phyloP scores from a whole-genome alignment of 2,888 invertebrate species.

The Lithophane leautieri region DNA sequence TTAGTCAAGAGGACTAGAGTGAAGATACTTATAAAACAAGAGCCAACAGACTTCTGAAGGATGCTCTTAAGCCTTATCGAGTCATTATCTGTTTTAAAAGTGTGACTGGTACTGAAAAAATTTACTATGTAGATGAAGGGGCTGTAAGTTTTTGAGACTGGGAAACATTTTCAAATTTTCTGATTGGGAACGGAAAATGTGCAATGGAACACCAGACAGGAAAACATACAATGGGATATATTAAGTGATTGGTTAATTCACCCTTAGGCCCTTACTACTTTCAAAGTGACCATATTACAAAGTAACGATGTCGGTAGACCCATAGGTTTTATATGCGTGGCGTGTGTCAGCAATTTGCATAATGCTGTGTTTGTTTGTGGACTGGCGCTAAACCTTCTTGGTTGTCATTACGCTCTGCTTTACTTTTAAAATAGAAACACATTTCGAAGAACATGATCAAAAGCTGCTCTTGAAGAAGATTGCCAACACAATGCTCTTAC shows the following conservation, averaged over 20 bases:
- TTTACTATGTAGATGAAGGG: background rate
- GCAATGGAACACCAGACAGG: background rate
- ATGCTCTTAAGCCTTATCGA: background rate
- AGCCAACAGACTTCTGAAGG: background rate
- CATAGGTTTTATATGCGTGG: constrained; percentile 35
- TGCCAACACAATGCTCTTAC: constrained; percentile 1
- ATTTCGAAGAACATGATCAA: constrained; percentile 9
- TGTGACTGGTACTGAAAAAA: background rate
- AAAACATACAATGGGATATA: background rate
- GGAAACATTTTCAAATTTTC: background rate
- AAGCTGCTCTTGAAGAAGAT: constrained; percentile 9
- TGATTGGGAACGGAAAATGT: background rate
- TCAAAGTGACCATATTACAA: constrained; percentile 27
- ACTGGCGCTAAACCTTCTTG: constrained; percentile 18
- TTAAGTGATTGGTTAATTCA: background rate
- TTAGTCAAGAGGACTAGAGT: background rate
- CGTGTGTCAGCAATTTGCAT: constrained; percentile 54
- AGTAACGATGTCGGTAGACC: constrained; percentile 20
- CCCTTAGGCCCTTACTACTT: background rate
- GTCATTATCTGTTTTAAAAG: background rate
- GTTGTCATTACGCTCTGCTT: constrained; percentile 18
- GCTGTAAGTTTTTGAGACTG: background rate
- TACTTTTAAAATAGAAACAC: constrained; percentile 3
- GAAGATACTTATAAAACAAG: constrained; percentile 4
- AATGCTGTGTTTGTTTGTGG: constrained; percentile 43